These are phyloP conservation scores for Lethenteron reissneri DNA, from an alignment of 2,113 vertebrate species.

Conservation along the genomic window DNA sequence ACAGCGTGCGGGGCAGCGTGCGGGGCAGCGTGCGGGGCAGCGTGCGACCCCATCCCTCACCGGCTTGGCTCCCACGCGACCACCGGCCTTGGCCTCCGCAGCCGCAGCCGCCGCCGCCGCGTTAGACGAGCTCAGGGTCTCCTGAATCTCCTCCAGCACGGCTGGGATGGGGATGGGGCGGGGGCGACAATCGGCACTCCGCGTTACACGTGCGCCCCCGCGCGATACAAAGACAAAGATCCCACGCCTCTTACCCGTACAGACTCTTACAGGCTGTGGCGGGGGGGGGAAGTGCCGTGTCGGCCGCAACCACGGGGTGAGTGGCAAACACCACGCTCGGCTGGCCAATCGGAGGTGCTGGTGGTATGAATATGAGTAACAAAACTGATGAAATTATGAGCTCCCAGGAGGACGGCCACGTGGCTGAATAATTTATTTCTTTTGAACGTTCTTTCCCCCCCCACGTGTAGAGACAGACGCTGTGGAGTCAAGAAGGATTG, in stretches of 20 bases:
- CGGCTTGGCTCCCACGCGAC: too few species aligned
- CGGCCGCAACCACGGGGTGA: not conserved
- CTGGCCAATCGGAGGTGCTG: not conserved
- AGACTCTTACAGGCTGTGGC: not conserved
- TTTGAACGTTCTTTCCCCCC: too few species aligned
- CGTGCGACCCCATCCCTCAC: too few species aligned
- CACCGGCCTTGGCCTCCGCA: too few species aligned
- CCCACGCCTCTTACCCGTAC: not conserved
- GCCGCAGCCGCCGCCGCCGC: too few species aligned
- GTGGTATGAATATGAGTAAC: too few species aligned
- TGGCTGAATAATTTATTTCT: too few species aligned
- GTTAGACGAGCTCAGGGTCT: conserved; percentile 27
- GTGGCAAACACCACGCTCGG: not conserved
- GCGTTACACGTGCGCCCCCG: not conserved
- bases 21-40: too few species aligned
- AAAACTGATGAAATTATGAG: too few species aligned
- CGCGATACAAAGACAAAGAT: not conserved
- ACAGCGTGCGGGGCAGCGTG: too few species aligned
- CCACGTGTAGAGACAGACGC: too few species aligned
- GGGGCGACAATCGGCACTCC: not conserved
- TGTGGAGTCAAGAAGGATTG: not conserved
- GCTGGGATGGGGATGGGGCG: conserved; percentile 16
- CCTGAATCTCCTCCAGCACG: conserved; percentile 24
- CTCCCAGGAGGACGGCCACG: too few species aligned
- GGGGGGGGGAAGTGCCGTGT: not conserved